Percentiles rank a stretch among this genome's conserved stretches.
These are phyloP conservation scores for Gymnodraco acuticeps DNA, from an alignment of 2,797 vertebrate genomes.

Conservation along the genomic window DNA sequence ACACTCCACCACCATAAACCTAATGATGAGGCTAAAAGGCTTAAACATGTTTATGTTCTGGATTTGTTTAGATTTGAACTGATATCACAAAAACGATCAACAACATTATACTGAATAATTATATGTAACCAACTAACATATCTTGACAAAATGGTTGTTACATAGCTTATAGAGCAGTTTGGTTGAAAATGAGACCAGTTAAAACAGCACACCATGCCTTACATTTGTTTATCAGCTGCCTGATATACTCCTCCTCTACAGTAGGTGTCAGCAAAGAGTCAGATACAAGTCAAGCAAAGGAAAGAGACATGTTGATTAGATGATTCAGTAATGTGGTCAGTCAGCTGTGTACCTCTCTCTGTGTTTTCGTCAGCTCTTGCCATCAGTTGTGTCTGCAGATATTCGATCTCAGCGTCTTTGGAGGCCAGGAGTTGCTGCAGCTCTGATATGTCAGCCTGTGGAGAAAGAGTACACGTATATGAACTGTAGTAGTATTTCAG, in stretches of 20 bases:
- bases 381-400: slow-evolving; percentile 91
- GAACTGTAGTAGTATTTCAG: slow-evolving; percentile 26
- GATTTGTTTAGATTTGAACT: neutral
- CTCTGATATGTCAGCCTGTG: slow-evolving; percentile 92
- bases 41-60: neutral
- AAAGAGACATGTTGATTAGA: slow-evolving; percentile 77
- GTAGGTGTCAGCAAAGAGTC: slow-evolving; percentile 76
- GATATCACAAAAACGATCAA: neutral
- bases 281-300: slow-evolving; percentile 43
- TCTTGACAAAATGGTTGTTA: neutral
- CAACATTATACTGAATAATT: neutral
- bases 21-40: neutral
- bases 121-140: neutral
- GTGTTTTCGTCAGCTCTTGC: slow-evolving; percentile 84
- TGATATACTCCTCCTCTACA: slow-evolving; percentile 93
- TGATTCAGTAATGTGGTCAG: slow-evolving; percentile 43
- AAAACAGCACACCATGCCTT: slow-evolving; percentile 77
- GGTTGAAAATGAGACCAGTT: slow-evolving; percentile 45
- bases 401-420: slow-evolving; percentile 95
- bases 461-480: slow-evolving; percentile 36
- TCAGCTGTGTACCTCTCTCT: slow-evolving; percentile 89
- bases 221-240: slow-evolving; percentile 95
- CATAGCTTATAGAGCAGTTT: neutral
- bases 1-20: slow-evolving; percentile 18
- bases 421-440: slow-evolving; percentile 92